Evolutionary conservation across 2,888 invertebrate species (phyloP), one percentile per base, ranked within the genome.

Genomic region (Caenorhabditis imperialis): DNA sequence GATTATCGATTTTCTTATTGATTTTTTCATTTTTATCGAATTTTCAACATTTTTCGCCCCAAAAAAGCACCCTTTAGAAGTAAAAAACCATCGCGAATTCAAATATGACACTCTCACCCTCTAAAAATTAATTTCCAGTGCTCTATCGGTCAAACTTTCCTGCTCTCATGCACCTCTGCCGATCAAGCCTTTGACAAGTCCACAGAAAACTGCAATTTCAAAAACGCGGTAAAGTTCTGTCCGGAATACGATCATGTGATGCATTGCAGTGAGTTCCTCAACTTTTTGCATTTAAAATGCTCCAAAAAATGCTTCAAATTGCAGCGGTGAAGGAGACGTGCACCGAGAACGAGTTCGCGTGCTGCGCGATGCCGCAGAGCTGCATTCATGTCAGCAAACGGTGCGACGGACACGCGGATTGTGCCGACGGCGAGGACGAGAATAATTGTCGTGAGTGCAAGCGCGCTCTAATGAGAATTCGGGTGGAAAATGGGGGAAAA

Each of bases 201-300:
- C 12, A 87, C 85, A 0, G 75, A 75, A 27, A 85, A 82, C 44
- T 87, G 87, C 74, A 87, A 87, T 47, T 84, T 81, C 74, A 77
- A 76, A 47, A 80, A 82, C 45, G 82, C 84, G 18, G 81, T 86
- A 5, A 81, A 80, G 50, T 70, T 81, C 44, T 87, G 87, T 65
- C 86, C 86, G 8, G 86, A 87, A 45, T 87, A 86, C 72, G 86
- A 87, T 70, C 85, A 85, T 55, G 81, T 87, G 38, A 75, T 84
- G 63, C 85, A 86, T 61, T 87, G 87, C 81, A 81, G 86, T 86
- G 37, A 78, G 86, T 84, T n/a, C 61, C 35, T 25, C 16, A 16
- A 40, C 5, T 54, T 8, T 23, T 7, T 6, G 30, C 7, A 30
- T 7, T 7, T 30, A 30, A 30, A 7, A 37, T 45, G 14, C 8